A percentile compares a stretch with the other conserved stretches of the same genome.
These are phyloP conservation scores for Lutraria rhynchaena DNA, from an alignment of 1,140 invertebrate species.

Conservation along the genomic window DNA sequence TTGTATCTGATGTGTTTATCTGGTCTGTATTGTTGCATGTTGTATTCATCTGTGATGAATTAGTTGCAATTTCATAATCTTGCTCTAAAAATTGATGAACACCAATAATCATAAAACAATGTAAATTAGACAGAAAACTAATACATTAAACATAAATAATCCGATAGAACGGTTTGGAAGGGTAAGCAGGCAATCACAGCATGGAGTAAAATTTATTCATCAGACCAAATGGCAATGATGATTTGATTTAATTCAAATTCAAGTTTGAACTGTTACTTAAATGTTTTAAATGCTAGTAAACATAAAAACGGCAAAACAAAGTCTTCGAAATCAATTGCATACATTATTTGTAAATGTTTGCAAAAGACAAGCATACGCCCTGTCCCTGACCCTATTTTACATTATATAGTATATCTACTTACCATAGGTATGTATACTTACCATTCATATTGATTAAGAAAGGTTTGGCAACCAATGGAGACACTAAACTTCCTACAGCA, in stretches of 20 bases:
- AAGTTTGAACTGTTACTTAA: neutral
- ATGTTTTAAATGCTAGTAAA: neutral
- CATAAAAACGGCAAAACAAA: neutral
- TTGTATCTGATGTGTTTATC: no score
- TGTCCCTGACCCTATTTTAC: neutral
- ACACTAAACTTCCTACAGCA: conserved; percentile 10
- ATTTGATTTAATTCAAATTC: no score
- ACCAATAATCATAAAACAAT: neutral
- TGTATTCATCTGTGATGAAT: no score
- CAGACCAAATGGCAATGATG: no score
- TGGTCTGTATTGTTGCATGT: no score
- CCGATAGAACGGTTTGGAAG: neutral
- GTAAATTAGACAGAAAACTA: neutral
- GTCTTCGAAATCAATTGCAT: no score
- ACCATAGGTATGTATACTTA: no score
- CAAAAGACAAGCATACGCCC: neutral
- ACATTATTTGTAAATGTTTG: no score
- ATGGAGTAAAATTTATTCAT: no score
- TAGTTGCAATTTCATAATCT: neutral
- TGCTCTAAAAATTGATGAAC: neutral
- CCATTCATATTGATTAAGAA: no score
- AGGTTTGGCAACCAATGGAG: conserved; percentile 1
- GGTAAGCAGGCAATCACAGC: no score
- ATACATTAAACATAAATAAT: neutral
- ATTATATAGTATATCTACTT: no score